phyloP scores from a whole-genome alignment of 2,113 vertebrate genomes.

The Burhinus oedicnemus region DNA sequence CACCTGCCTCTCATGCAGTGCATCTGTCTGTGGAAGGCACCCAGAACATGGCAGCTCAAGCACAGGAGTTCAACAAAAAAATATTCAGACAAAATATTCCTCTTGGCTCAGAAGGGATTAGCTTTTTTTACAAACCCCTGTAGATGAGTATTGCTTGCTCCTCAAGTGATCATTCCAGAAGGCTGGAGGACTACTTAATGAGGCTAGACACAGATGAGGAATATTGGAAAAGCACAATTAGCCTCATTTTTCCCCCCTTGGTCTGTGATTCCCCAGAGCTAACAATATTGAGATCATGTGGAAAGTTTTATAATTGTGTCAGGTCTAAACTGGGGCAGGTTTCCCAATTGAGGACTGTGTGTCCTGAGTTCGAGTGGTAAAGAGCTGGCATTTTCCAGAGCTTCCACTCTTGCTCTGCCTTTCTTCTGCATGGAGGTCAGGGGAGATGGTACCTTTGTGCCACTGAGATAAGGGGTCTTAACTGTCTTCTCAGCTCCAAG shows the following conservation, averaged over 20 bases:
- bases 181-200: constrained; percentile 28
- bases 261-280: constrained; percentile 32
- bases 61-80: background rate
- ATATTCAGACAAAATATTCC: background rate
- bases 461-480: background rate
- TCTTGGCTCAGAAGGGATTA: background rate
- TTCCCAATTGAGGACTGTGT: background rate
- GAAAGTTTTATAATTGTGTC: background rate
- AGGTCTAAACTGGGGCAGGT: constrained; percentile 29
- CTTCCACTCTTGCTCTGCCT: background rate
- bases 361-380: background rate
- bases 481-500: background rate
- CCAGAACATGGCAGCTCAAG: background rate
- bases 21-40: background rate
- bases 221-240: constrained; percentile 47
- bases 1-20: too few relatives aligned
- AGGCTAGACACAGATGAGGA: background rate
- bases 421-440: background rate
- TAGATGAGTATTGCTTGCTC: background rate
- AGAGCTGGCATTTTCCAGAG: background rate
- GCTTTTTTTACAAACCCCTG: background rate
- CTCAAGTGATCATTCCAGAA: constrained; percentile 14
- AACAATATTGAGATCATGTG: background rate
- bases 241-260: background rate
- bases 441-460: background rate